phyloP scores from a whole-genome alignment of 64 coral and sea anemone genomes.

The Trachythela sp. region DNA sequence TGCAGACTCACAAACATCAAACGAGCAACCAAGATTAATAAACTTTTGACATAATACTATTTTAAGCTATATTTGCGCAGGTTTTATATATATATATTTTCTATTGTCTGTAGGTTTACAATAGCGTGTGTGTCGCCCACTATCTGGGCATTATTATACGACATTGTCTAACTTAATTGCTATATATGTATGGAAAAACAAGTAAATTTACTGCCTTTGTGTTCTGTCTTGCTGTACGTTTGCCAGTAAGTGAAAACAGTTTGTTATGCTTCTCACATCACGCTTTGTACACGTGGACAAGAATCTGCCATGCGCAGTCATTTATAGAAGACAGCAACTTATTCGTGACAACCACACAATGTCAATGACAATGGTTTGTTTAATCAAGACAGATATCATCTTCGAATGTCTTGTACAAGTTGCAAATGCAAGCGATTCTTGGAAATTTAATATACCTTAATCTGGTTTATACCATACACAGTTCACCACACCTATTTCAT shows the following conservation, averaged over 20 bases:
- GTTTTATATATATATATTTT: not conserved
- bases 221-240: not conserved
- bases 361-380: no score
- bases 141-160: not conserved
- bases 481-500: no score
- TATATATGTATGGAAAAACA: not conserved
- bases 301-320: not conserved
- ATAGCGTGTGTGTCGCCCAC: not conserved
- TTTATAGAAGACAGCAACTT: not conserved
- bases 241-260: not conserved
- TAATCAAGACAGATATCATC: no score
- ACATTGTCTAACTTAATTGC: not conserved
- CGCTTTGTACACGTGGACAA: not conserved
- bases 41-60: no score
- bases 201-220: not conserved
- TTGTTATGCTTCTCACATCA: not conserved
- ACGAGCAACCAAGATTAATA: no score
- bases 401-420: no score
- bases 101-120: not conserved
- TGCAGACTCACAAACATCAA: no score
- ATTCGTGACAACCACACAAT: no score
- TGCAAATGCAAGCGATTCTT: no score
- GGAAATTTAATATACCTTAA: no score
- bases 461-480: no score
- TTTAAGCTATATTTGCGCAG: not conserved